These are phyloP conservation scores for Drosophila carrolli DNA, from an alignment of 1,140 invertebrate genomes.

Conservation along the genomic window DNA sequence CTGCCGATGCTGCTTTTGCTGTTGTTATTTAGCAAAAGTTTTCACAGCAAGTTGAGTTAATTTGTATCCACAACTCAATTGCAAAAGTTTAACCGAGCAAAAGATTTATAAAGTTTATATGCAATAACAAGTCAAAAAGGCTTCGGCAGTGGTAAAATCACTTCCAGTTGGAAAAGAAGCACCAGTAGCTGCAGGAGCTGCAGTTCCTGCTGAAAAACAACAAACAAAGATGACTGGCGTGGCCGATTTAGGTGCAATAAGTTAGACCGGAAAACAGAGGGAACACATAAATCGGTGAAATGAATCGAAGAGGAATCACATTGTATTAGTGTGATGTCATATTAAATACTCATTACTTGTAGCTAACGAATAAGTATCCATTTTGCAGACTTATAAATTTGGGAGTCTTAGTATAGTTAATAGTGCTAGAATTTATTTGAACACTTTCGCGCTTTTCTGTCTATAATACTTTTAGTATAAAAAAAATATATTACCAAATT, in stretches of 20 bases:
- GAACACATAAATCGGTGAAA: slow-evolving; percentile 2
- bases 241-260: slow-evolving; percentile 52
- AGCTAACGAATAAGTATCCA: no score
- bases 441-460: no score
- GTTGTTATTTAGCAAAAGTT: slow-evolving; percentile 69
- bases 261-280: slow-evolving; percentile 22
- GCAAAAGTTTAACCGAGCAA: slow-evolving; percentile 80
- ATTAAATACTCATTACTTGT: neutral
- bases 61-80: slow-evolving; percentile 82
- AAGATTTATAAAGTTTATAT: slow-evolving; percentile 82
- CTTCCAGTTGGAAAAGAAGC: slow-evolving; percentile 15
- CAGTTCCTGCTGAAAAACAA: slow-evolving; percentile 55
- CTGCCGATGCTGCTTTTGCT: slow-evolving; percentile 39
- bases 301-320: neutral
- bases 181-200: slow-evolving; percentile 26
- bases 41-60: slow-evolving; percentile 77
- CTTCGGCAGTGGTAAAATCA: slow-evolving; percentile 16
- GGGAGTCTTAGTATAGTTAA: no score
- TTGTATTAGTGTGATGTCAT: neutral
- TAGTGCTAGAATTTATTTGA: no score
- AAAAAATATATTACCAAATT: no score
- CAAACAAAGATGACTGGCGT: slow-evolving; percentile 46
- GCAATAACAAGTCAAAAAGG: slow-evolving; percentile 71
- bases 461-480: no score
- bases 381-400: no score